These are phyloP conservation scores for Drosophila basisetae DNA, from an alignment of 2,888 invertebrate species.

Conservation along the genomic window DNA sequence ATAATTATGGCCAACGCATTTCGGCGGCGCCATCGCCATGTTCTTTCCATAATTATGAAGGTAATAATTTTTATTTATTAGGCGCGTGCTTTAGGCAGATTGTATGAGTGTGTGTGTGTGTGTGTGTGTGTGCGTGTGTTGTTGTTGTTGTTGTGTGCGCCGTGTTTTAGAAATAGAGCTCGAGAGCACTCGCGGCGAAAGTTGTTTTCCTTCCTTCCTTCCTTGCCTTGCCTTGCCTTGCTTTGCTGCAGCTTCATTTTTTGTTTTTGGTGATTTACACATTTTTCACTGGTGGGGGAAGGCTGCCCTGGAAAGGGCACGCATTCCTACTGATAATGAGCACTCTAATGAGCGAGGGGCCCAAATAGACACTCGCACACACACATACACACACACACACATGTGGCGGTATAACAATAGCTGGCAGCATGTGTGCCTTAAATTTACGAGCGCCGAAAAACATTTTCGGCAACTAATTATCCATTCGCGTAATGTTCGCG, in stretches of 20 bases:
- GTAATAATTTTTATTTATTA: slow-evolving; percentile 84
- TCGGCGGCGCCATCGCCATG: slow-evolving; percentile 66
- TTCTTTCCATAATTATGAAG: slow-evolving; percentile 82
- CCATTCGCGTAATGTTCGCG: slow-evolving; percentile 80
- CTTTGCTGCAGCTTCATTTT: slow-evolving; percentile 15
- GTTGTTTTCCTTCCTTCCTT: slow-evolving; percentile 40
- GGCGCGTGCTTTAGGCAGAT: slow-evolving; percentile 76
- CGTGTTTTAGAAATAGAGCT: slow-evolving; percentile 49
- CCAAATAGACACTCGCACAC: slow-evolving; percentile 21
- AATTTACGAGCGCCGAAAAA: slow-evolving; percentile 82
- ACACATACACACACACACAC: slow-evolving; percentile 50
- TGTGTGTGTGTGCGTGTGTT: slow-evolving; percentile 38
- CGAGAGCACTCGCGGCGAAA: slow-evolving; percentile 47
- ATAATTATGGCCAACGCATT: slow-evolving; percentile 78
- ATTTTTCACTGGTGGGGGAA: slow-evolving; percentile 43
- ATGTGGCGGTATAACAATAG: slow-evolving; percentile 53
- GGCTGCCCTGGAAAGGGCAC: slow-evolving; percentile 21
- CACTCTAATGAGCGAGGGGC: slow-evolving; percentile 73
- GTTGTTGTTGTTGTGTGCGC: slow-evolving; percentile 43
- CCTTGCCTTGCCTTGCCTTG: neutral
- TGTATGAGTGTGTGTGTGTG: slow-evolving; percentile 22
- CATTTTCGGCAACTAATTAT: slow-evolving; percentile 85
- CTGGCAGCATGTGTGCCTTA: slow-evolving; percentile 81
- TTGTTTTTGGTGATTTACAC: slow-evolving; percentile 71
- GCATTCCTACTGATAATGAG: slow-evolving; percentile 75